Conservation (phyloP, 1,140 invertebrate genomes). For the Trachymyrmex cornetzi region DNA sequence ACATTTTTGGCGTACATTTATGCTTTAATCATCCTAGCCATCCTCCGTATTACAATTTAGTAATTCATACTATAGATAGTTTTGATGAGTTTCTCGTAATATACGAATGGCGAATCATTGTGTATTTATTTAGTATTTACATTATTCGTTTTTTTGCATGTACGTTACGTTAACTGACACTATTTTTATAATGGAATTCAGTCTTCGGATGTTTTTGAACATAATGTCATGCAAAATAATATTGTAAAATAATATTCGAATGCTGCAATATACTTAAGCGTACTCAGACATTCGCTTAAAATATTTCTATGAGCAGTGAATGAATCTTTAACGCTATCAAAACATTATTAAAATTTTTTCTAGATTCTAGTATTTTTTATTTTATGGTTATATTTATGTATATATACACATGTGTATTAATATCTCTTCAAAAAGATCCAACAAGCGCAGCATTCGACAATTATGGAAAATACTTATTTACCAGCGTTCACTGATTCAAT, state of each 20-base stretch:
- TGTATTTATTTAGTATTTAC: constrained; percentile 65
- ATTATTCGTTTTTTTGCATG: constrained; percentile 59
- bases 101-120: constrained; percentile 63
- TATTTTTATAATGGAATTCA: constrained; percentile 70
- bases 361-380: constrained; percentile 66
- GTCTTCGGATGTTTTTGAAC: constrained; percentile 46
- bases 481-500: constrained; percentile 56
- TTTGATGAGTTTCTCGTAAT: constrained; percentile 66
- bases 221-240: constrained; percentile 54
- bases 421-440: constrained; percentile 67
- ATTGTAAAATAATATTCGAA: constrained; percentile 70
- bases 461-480: constrained; percentile 68
- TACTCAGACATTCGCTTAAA: constrained; percentile 49
- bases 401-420: constrained; percentile 40
- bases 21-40: constrained; percentile 63
- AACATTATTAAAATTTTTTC: constrained; percentile 74
- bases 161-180: constrained; percentile 48
- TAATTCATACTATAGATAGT: constrained; percentile 68
- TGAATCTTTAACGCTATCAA: constrained; percentile 76
- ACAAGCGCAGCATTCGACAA: constrained; percentile 60
- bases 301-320: constrained; percentile 60
- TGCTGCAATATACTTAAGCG: constrained; percentile 72
- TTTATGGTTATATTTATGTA: constrained; percentile 57
- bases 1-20: constrained; percentile 61
- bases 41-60: constrained; percentile 61